These are phyloP conservation scores for Podilymbus podiceps DNA, from an alignment of 2,113 vertebrate genomes.

Conservation along the genomic window DNA sequence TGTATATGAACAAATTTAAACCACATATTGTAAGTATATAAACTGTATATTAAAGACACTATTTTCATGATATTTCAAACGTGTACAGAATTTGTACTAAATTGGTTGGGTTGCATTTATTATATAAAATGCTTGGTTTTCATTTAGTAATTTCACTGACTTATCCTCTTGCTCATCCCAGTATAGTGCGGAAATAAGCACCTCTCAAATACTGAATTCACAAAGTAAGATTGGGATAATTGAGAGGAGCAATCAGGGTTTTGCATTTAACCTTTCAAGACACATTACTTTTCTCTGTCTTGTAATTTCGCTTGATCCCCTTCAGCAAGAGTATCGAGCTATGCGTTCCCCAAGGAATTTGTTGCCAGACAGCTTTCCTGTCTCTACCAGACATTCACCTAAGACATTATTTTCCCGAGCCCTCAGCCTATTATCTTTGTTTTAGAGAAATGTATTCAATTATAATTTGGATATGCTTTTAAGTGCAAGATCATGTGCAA, in stretches of 20 bases:
- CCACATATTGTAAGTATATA: constrained; percentile 55
- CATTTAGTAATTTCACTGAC: background rate
- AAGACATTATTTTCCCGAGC: background rate
- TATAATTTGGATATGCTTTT: background rate
- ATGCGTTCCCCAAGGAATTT: constrained; percentile 9
- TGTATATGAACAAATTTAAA: constrained; percentile 65
- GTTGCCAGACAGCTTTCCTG: background rate
- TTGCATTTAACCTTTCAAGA: background rate
- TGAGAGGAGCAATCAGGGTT: background rate
- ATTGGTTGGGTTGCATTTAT: background rate
- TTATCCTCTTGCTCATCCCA: background rate
- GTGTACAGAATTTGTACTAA: background rate
- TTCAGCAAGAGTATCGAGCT: background rate
- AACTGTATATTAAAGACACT: constrained; percentile 74
- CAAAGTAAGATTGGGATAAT: background rate
- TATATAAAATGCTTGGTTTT: background rate
- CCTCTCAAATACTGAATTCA: background rate
- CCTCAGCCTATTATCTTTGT: background rate
- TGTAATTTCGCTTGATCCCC: background rate
- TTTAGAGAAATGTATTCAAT: background rate
- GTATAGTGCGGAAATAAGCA: background rate
- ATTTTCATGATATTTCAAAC: constrained; percentile 68
- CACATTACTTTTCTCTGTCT: background rate
- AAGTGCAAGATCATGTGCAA: background rate
- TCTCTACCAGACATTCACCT: background rate